Percentiles rank a stretch among this genome's conserved stretches.
phyloP scores from a whole-genome alignment of 2,888 invertebrate genomes.

The Adela reaumurella region DNA sequence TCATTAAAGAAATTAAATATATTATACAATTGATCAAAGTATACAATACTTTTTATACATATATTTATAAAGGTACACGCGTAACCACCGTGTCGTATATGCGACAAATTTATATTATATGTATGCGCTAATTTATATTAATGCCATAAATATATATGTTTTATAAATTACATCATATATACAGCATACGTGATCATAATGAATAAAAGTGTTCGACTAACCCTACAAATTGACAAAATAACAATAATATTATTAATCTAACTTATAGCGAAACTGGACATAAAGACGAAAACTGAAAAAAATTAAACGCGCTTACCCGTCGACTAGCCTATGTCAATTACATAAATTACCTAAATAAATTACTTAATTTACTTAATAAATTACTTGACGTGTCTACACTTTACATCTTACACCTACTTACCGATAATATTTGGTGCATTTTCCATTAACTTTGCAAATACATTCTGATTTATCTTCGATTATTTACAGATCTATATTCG shows the following conservation, averaged over 20 bases:
- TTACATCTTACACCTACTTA: background rate
- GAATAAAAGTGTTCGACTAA: conserved; percentile 15
- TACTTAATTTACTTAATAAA: conserved; percentile 5
- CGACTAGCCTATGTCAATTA: conserved; percentile 51
- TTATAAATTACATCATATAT: conserved; percentile 11
- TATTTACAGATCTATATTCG: background rate
- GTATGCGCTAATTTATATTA: conserved; percentile 2
- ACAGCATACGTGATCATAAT: conserved; percentile 13
- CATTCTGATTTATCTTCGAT: background rate
- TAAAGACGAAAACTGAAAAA: conserved; percentile 22
- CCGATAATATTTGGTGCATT: conserved; percentile 1
- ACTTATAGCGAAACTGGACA: conserved; percentile 51
- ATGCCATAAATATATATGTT: conserved; percentile 2
- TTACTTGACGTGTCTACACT: background rate
- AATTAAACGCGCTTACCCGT: conserved; percentile 51
- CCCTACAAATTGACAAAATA: too few species aligned
- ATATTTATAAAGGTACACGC: conserved; percentile 42
- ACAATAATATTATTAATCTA: conserved; percentile 18
- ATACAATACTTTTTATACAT: background rate
- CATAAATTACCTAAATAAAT: conserved; percentile 12
- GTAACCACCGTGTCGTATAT: conserved; percentile 39
- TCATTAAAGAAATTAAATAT: background rate
- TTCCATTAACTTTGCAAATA: background rate
- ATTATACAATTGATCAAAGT: background rate
- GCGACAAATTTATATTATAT: conserved; percentile 16